Conservation (phyloP, 2,113 vertebrate genomes). For the Oreochromis tanganicae region DNA sequence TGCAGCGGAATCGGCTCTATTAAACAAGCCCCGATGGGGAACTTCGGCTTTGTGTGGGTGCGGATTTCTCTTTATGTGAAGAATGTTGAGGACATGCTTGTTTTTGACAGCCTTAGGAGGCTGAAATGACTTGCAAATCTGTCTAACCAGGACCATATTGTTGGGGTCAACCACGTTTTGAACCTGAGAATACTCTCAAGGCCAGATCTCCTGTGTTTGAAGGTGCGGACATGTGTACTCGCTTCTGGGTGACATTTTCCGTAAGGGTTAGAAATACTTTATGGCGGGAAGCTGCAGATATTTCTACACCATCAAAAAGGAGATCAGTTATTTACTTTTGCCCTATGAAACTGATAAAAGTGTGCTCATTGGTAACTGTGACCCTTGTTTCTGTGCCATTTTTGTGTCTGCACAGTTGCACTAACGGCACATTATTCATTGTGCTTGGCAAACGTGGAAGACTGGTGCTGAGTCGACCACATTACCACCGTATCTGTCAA, state of each 20-base stretch:
- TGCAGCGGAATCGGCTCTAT: conserved; percentile 2
- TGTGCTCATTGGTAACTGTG: background rate
- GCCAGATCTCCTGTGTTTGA: background rate
- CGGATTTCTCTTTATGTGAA: conserved; percentile 4
- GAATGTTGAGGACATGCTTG: conserved; percentile 25
- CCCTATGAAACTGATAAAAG: background rate
- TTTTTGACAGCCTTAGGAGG: conserved; percentile 21
- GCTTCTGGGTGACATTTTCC: conserved; percentile 14
- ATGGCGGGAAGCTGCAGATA: background rate
- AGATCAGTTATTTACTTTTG: background rate
- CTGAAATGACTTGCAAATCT: conserved; percentile 41
- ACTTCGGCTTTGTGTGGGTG: background rate
- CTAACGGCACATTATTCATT: conserved; percentile 7
- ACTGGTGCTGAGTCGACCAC: conserved; percentile 10
- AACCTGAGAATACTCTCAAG: conserved; percentile 21
- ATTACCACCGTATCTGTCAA: conserved; percentile 1
- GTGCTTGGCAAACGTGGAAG: conserved; percentile 1
- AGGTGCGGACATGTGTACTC: background rate
- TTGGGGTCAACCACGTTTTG: conserved; percentile 14
- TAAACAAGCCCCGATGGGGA: conserved; percentile 7
- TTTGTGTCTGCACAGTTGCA: background rate
- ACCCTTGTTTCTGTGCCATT: background rate
- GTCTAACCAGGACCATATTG: conserved; percentile 53
- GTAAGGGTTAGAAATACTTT: background rate
- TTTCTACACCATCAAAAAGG: background rate